Evolutionary conservation across 2,888 invertebrate genomes (phyloP).

Genomic region (Parnassius apollo): DNA sequence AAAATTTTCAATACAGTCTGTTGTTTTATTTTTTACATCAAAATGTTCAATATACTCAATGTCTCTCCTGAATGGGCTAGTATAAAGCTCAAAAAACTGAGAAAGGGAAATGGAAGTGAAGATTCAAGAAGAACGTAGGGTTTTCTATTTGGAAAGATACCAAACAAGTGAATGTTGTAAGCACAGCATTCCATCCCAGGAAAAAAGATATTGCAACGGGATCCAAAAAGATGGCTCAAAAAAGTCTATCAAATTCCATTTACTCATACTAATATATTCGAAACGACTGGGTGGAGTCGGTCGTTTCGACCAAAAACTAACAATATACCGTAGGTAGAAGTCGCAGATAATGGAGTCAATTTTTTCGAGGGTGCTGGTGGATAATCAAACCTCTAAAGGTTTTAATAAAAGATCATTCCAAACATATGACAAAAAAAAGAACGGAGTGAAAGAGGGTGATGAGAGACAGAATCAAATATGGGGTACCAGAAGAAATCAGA

Average conservation of each 20-base stretch:
- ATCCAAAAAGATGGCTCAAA: conserved; percentile 35
- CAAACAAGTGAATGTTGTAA: conserved; percentile 36
- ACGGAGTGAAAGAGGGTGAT: conserved; percentile 13
- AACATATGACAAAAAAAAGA: conserved; percentile 22
- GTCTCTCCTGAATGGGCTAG: too few species aligned
- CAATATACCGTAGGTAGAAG: conserved; percentile 37
- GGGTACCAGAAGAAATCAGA: conserved; percentile 33
- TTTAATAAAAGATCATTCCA: conserved; percentile 26
- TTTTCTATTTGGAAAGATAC: conserved; percentile 39
- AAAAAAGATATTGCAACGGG: conserved; percentile 29
- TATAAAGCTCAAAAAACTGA: not conserved
- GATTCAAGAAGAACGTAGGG: conserved; percentile 34
- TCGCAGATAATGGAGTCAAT: conserved; percentile 35
- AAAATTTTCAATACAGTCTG: too few species aligned
- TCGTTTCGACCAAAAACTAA: conserved; percentile 33
- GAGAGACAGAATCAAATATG: conserved; percentile 29
- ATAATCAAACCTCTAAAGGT: conserved; percentile 28
- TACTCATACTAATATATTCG: conserved; percentile 35
- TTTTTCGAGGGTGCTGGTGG: conserved; percentile 33
- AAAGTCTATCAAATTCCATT: conserved; percentile 27
- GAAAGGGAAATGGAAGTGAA: conserved; percentile 39
- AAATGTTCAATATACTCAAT: too few species aligned
- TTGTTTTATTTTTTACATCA: too few species aligned
- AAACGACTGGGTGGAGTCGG: conserved; percentile 40
- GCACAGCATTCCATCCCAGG: conserved; percentile 39